A percentile compares a stretch with the other conserved stretches of the same genome.
phyloP scores from a whole-genome alignment of 2,888 invertebrate genomes.

The Ichneumon xanthorius region DNA sequence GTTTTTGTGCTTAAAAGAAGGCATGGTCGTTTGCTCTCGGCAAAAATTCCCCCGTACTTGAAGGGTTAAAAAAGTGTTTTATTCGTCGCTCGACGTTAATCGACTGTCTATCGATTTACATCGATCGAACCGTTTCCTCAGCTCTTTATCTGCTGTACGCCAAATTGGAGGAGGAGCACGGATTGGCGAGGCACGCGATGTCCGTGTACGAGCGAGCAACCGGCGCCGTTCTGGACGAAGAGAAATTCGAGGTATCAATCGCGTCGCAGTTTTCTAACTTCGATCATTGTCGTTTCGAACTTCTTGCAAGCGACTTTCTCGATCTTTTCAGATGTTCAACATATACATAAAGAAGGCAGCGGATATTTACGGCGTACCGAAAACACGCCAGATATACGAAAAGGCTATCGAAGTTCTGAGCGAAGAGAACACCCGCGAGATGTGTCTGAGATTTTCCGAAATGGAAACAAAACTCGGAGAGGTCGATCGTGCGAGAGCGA shows the following conservation, averaged over 20 bases:
- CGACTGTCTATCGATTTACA: not conserved
- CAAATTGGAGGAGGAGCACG: conserved; percentile 99
- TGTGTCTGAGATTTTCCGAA: conserved; percentile 98
- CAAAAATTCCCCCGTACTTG: not conserved
- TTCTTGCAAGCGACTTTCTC: conserved; percentile 35
- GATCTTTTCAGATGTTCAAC: conserved; percentile 92
- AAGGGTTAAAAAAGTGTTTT: not conserved
- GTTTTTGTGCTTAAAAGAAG: not conserved
- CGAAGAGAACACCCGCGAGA: conserved; percentile 96
- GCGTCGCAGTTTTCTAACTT: not conserved
- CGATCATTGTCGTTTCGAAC: not conserved
- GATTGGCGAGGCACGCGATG: conserved; percentile 99
- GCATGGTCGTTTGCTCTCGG: not conserved
- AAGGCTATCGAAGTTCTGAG: conserved; percentile 97
- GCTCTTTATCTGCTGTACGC: conserved; percentile 97
- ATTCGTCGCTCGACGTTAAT: not conserved
- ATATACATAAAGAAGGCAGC: conserved; percentile 99
- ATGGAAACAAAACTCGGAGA: conserved; percentile 99
- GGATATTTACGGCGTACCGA: conserved; percentile 98
- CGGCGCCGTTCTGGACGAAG: conserved; percentile 94
- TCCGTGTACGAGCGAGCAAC: conserved; percentile 99
- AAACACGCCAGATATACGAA: conserved; percentile 98
- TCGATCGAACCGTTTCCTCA: conserved; percentile 69
- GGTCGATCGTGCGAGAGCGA: conserved; percentile 98
- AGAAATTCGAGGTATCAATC: conserved; percentile 93